Evolutionary conservation across 1,140 invertebrate genomes (phyloP).

Genomic region (Daktulosphaira vitifoliae): DNA sequence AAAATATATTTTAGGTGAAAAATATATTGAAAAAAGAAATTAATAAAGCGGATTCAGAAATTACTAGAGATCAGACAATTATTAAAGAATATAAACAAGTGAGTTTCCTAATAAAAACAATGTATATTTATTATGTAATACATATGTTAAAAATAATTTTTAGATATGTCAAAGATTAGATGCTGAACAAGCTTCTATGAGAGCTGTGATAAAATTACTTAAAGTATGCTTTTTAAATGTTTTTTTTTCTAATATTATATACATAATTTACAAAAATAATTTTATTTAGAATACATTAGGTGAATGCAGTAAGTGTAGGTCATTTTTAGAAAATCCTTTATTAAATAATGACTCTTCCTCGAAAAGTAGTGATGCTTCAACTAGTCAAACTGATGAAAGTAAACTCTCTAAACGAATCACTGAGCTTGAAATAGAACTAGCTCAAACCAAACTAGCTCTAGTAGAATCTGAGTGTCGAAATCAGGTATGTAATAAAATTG

Average conservation of each 20-base stretch:
- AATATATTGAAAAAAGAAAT: slow-evolving; percentile 76
- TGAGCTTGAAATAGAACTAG: slow-evolving; percentile 89
- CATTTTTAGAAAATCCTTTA: slow-evolving; percentile 15
- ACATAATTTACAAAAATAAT: neutral
- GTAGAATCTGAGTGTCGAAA: slow-evolving; percentile 95
- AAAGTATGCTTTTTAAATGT: neutral
- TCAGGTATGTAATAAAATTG: slow-evolving; percentile 54
- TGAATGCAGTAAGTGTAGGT: slow-evolving; percentile 37
- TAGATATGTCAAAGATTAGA: slow-evolving; percentile 83
- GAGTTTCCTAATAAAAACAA: neutral
- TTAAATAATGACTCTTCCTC: slow-evolving; percentile 34
- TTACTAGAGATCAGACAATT: slow-evolving; percentile 60
- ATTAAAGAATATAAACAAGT: slow-evolving; percentile 86
- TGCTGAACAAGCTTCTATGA: slow-evolving; percentile 57
- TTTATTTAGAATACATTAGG: slow-evolving; percentile 36
- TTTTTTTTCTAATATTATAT: neutral
- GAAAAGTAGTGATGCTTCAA: neutral
- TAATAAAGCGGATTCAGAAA: slow-evolving; percentile 62
- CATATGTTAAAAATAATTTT: slow-evolving; percentile 34
- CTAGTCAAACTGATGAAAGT: slow-evolving; percentile 12
- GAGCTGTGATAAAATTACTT: slow-evolving; percentile 22
- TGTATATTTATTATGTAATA: neutral
- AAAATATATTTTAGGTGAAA: slow-evolving; percentile 65
- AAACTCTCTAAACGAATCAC: slow-evolving; percentile 58
- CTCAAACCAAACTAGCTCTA: slow-evolving; percentile 90